Conservation (phyloP, 1,140 invertebrate genomes). For the Mycetomoellerius zeteki region DNA sequence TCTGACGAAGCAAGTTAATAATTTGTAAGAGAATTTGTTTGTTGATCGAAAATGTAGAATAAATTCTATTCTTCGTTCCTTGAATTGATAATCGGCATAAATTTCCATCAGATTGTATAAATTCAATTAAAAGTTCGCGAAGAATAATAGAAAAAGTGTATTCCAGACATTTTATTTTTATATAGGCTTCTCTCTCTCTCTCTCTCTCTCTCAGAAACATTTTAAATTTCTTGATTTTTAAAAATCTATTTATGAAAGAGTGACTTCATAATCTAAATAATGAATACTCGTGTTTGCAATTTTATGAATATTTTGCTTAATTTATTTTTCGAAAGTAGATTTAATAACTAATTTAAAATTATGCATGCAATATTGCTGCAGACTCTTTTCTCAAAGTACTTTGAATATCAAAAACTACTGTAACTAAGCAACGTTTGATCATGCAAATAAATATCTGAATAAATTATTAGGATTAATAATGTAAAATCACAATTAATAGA, state of each 20-base stretch:
- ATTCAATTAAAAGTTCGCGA: slow-evolving; percentile 7
- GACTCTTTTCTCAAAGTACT: not conserved
- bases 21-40: slow-evolving; percentile 19
- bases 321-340: slow-evolving; percentile 10
- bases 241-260: not conserved
- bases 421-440: not conserved
- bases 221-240: not conserved
- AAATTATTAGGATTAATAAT: not conserved
- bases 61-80: not conserved
- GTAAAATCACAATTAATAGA: not conserved
- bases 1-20: slow-evolving; percentile 38
- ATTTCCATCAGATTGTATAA: not conserved
- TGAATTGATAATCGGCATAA: too few species aligned
- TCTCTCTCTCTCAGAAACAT: too few species aligned
- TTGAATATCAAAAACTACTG: not conserved
- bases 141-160: not conserved
- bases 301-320: not conserved
- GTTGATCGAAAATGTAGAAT: slow-evolving; percentile 25
- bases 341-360: not conserved
- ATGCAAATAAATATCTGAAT: not conserved
- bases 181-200: too few species aligned
- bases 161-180: not conserved
- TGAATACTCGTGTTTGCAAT: not conserved
- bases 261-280: not conserved
- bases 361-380: not conserved